Percentiles rank a stretch among this genome's conserved stretches.
Conservation (phyloP, 2,888 invertebrate species). For the Watsonalla cultraria region DNA sequence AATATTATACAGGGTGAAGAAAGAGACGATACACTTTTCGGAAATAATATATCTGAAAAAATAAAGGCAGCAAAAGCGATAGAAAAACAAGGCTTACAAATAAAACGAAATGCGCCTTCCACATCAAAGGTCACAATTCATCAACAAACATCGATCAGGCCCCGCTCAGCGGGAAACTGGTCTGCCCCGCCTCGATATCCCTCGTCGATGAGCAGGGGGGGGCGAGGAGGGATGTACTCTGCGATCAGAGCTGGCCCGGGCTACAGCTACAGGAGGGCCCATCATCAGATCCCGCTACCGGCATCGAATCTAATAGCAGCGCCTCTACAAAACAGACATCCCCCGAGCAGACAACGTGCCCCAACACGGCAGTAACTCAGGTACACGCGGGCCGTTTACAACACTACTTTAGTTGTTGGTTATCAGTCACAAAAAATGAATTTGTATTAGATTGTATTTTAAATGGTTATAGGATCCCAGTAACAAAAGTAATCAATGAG, state of each 20-base stretch:
- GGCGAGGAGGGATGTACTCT: constrained; percentile 2
- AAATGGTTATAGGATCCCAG: not conserved
- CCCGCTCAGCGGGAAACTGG: constrained; percentile 7
- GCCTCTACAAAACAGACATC: not conserved
- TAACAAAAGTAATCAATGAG: not conserved
- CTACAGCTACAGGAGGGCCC: not conserved
- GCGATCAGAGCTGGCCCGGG: not conserved
- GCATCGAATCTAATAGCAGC: no score
- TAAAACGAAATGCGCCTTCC: constrained; percentile 4
- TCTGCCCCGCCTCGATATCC: constrained; percentile 13
- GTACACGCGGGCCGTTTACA: not conserved
- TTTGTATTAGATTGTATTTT: not conserved
- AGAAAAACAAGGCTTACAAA: constrained; percentile 9
- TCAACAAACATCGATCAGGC: not conserved
- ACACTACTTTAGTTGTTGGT: not conserved
- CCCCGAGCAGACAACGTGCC: not conserved
- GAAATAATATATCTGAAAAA: constrained; percentile 7
- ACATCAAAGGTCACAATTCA: not conserved
- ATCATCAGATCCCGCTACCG: not conserved
- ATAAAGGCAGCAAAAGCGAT: constrained; percentile 11
- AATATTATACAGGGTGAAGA: constrained; percentile 6
- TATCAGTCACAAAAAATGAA: not conserved
- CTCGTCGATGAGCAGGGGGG: no score
- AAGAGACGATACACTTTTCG: constrained; percentile 10
- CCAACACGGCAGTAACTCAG: not conserved